Conservation (phyloP, 1,140 invertebrate species). For the Drosophila micromelanica region DNA sequence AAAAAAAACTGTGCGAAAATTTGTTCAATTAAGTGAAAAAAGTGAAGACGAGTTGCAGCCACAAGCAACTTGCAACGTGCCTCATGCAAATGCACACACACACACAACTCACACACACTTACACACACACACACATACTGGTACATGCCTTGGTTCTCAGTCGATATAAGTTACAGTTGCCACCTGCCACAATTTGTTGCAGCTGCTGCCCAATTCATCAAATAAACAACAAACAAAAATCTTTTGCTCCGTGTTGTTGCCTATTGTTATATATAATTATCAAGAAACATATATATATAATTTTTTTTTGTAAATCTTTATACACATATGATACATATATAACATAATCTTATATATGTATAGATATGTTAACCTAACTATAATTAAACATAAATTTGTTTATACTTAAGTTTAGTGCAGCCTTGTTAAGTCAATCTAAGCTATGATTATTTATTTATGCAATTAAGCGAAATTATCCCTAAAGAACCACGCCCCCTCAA, state of each 20-base stretch:
- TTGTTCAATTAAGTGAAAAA: constrained; percentile 50
- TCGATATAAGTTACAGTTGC: constrained; percentile 41
- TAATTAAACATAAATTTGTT: constrained; percentile 31
- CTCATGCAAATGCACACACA: constrained; percentile 43
- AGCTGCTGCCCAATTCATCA: constrained; percentile 30
- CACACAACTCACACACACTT: constrained; percentile 21
- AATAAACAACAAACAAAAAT: constrained; percentile 27
- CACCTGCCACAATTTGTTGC: constrained; percentile 36
- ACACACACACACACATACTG: constrained; percentile 29
- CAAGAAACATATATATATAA: too few relatives aligned
- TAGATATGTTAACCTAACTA: background rate
- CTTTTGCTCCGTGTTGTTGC: constrained; percentile 77
- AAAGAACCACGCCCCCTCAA: background rate
- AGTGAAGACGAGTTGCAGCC: constrained; percentile 14
- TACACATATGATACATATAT: constrained; percentile 3
- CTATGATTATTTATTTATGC: constrained; percentile 52
- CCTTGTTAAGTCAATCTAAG: constrained; percentile 47
- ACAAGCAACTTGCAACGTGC: constrained; percentile 32
- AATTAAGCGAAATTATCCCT: background rate
- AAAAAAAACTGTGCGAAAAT: constrained; percentile 4
- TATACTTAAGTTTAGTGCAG: constrained; percentile 38
- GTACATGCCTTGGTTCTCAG: constrained; percentile 9
- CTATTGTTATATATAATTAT: constrained; percentile 74
- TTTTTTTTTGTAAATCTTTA: too few relatives aligned
- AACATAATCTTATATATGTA: constrained; percentile 13